phyloP scores from a whole-genome alignment of 2,113 vertebrate genomes.

The Collichthys lucidus region DNA sequence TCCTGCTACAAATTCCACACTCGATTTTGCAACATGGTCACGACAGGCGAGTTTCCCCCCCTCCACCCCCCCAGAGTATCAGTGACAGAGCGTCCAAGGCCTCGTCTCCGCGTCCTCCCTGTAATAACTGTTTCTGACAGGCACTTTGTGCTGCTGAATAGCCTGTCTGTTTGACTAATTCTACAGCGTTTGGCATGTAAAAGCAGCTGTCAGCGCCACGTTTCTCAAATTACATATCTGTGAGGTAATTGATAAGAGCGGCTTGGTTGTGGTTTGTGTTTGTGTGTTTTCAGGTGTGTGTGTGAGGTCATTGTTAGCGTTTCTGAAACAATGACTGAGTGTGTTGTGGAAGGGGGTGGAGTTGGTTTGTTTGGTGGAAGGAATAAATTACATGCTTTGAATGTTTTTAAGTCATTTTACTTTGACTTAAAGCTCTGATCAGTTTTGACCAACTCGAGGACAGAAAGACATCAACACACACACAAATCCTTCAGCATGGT shows the following conservation, averaged over 20 bases:
- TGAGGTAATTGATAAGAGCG: slow-evolving; percentile 43
- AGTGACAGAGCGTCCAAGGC: slow-evolving; percentile 42
- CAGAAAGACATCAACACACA: background rate
- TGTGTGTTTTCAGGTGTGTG: slow-evolving; percentile 35
- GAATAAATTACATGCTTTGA: background rate
- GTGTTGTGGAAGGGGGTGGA: background rate
- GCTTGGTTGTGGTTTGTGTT: background rate
- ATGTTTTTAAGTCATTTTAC: background rate
- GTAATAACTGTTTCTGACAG: slow-evolving; percentile 52
- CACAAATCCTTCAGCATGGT: background rate
- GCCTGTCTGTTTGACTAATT: slow-evolving; percentile 44
- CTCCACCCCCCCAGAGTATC: slow-evolving; percentile 12
- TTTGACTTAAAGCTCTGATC: background rate
- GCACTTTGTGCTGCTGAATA: slow-evolving; percentile 49
- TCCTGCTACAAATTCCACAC: slow-evolving; percentile 43
- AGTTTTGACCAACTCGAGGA: background rate
- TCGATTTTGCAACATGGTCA: slow-evolving; percentile 3
- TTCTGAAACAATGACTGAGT: slow-evolving; percentile 10
- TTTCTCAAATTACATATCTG: slow-evolving; percentile 45
- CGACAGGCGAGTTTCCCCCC: background rate
- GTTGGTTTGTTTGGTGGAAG: background rate
- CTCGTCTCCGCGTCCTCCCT: slow-evolving; percentile 24
- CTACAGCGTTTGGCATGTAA: slow-evolving; percentile 21
- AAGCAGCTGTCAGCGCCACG: slow-evolving; percentile 44
- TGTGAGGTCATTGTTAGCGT: slow-evolving; percentile 10